These are phyloP conservation scores for Actenoides hombroni DNA, from an alignment of 2,113 vertebrate species.

Conservation along the genomic window DNA sequence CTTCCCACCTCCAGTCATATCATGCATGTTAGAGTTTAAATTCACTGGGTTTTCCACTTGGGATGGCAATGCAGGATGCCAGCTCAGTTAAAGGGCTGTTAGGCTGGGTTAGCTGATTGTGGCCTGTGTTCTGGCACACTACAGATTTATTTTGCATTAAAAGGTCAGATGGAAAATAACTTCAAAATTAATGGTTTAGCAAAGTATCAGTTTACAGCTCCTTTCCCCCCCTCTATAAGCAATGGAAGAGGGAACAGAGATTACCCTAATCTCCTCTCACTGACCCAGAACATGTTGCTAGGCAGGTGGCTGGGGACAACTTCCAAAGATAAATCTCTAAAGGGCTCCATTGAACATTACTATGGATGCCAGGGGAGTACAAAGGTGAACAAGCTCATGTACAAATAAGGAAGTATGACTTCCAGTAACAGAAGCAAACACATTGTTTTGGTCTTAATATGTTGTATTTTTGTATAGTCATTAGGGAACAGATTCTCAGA, in stretches of 20 bases:
- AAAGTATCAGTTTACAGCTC: slow-evolving; percentile 31
- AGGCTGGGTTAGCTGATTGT: too few relatives aligned
- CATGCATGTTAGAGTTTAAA: too few relatives aligned
- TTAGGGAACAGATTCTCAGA: background rate
- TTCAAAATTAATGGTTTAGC: slow-evolving; percentile 31
- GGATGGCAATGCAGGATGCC: too few relatives aligned
- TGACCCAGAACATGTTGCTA: slow-evolving; percentile 66
- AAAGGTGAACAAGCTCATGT: background rate
- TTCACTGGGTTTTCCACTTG: too few relatives aligned
- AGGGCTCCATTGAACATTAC: slow-evolving; percentile 48
- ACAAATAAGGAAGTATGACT: background rate
- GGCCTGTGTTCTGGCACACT: background rate
- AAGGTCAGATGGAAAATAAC: background rate
- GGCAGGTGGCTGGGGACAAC: slow-evolving; percentile 52
- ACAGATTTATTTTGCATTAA: background rate
- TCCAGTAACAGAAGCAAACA: background rate
- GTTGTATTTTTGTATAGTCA: background rate
- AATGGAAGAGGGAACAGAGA: background rate
- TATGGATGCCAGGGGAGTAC: slow-evolving; percentile 44
- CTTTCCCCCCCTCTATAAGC: background rate
- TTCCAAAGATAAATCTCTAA: slow-evolving; percentile 3
- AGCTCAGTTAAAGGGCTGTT: too few relatives aligned
- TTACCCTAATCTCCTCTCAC: slow-evolving; percentile 19
- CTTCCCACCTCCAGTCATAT: too few relatives aligned
- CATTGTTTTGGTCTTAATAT: background rate